Evolutionary conservation across 2,888 invertebrate genomes (phyloP).

Genomic region (Bellardia bayeri): DNA sequence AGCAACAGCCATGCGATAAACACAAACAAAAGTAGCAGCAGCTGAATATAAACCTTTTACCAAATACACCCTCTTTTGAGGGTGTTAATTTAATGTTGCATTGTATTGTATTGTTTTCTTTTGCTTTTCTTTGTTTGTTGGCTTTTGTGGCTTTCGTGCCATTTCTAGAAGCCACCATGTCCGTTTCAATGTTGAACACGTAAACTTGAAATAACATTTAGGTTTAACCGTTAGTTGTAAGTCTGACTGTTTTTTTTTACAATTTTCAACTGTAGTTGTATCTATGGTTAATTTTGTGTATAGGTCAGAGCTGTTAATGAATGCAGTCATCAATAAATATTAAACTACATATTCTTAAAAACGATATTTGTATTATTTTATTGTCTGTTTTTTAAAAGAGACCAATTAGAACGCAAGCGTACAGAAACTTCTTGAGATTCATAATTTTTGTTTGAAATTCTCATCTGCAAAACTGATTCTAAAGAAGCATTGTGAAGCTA

Average conservation of each 20-base stretch:
- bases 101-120: slow-evolving; percentile 20
- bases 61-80: slow-evolving; percentile 10
- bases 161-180: slow-evolving; percentile 58
- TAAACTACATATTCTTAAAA: too few species aligned
- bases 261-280: slow-evolving; percentile 27
- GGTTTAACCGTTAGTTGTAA: slow-evolving; percentile 42
- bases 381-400: too few species aligned
- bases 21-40: slow-evolving; percentile 19
- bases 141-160: slow-evolving; percentile 23
- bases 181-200: slow-evolving; percentile 56
- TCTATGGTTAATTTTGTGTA: not conserved
- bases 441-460: too few species aligned
- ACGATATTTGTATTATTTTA: too few species aligned
- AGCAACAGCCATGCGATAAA: slow-evolving; percentile 22
- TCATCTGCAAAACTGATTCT: too few species aligned
- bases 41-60: slow-evolving; percentile 20
- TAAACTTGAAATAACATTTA: slow-evolving; percentile 46
- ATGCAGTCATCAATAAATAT: too few species aligned
- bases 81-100: slow-evolving; percentile 71
- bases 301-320: not conserved
- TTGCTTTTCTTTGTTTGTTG: not conserved
- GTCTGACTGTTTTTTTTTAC: slow-evolving; percentile 9
- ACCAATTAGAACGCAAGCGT: too few species aligned
- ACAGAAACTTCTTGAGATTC: too few species aligned
- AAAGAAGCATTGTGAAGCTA: too few species aligned